Evolutionary conservation across 2,797 vertebrate genomes (phyloP).

Genomic region (Gymnodraco acuticeps): DNA sequence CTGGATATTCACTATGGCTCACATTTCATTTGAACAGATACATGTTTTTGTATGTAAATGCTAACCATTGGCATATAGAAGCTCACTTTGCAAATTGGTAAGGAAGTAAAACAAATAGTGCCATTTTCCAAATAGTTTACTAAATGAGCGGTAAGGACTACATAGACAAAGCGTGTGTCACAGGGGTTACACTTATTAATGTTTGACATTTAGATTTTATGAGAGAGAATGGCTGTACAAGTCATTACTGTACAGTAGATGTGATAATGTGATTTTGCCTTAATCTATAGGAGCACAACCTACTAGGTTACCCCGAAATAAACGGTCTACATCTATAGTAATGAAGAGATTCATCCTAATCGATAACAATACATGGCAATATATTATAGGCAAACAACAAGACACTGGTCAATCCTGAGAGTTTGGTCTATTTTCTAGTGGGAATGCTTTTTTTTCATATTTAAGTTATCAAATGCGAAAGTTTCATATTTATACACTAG

Average conservation of each 20-base stretch:
- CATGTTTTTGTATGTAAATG: constrained; percentile 11
- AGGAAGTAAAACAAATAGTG: too few relatives aligned
- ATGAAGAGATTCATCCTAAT: neutral
- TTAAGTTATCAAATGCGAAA: too few relatives aligned
- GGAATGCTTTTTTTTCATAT: too few relatives aligned
- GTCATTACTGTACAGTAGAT: constrained; percentile 6
- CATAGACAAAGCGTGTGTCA: neutral
- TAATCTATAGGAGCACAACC: neutral
- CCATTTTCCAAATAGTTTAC: neutral
- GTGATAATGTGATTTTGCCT: constrained; percentile 16
- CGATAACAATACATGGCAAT: too few relatives aligned
- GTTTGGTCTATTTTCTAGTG: too few relatives aligned
- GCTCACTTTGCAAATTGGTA: constrained; percentile 12
- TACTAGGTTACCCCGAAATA: neutral
- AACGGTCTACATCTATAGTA: constrained; percentile 1
- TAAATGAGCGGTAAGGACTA: neutral
- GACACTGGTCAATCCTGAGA: too few relatives aligned
- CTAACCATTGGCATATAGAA: constrained; percentile 23
- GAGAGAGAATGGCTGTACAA: neutral
- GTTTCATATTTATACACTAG: too few relatives aligned
- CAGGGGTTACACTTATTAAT: constrained; percentile 14
- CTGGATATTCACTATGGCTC: neutral
- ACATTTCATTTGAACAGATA: neutral
- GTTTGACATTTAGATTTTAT: constrained; percentile 7
- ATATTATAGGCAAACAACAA: too few relatives aligned